Conservation (phyloP, 1,140 invertebrate species). For the Odontomachus brunneus region DNA sequence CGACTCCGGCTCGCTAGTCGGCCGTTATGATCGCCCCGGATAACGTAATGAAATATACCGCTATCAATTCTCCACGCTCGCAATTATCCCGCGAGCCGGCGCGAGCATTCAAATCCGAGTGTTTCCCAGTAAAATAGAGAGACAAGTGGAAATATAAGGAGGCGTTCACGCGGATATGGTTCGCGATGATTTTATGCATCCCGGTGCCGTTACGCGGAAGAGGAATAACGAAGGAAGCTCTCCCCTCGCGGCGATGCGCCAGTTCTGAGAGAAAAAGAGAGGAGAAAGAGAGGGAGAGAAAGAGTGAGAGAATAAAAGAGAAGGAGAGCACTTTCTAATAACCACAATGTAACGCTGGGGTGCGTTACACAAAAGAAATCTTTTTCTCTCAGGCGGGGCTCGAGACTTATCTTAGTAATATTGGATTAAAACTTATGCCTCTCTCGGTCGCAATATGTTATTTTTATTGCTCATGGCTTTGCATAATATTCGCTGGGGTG, state of each 20-base stretch:
- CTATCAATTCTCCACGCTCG: conserved; percentile 42
- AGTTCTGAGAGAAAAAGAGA: neutral
- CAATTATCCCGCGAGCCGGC: conserved; percentile 35
- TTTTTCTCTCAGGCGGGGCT: conserved; percentile 70
- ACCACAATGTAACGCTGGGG: conserved; percentile 85
- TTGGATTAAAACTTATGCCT: conserved; percentile 86
- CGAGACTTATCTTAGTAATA: conserved; percentile 85
- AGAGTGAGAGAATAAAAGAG: neutral
- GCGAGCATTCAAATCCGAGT: conserved; percentile 33
- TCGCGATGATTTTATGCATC: conserved; percentile 66
- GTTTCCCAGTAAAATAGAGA: conserved; percentile 48
- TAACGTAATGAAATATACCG: conserved; percentile 56
- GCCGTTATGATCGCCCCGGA: conserved; percentile 31
- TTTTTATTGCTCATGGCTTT: conserved; percentile 86
- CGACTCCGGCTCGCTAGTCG: neutral
- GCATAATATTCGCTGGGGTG: conserved; percentile 84
- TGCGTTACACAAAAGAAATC: conserved; percentile 85
- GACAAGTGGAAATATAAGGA: conserved; percentile 41
- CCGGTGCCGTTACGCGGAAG: conserved; percentile 63
- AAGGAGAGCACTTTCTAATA: conserved; percentile 85
- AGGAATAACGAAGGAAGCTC: conserved; percentile 51
- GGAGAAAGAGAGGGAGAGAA: neutral
- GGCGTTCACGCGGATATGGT: conserved; percentile 51
- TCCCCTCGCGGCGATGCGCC: conserved; percentile 16
- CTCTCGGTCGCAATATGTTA: conserved; percentile 85